Base-by-base conservation (phyloP, 1,140 invertebrate species). In the Apis dorsata region DNA sequence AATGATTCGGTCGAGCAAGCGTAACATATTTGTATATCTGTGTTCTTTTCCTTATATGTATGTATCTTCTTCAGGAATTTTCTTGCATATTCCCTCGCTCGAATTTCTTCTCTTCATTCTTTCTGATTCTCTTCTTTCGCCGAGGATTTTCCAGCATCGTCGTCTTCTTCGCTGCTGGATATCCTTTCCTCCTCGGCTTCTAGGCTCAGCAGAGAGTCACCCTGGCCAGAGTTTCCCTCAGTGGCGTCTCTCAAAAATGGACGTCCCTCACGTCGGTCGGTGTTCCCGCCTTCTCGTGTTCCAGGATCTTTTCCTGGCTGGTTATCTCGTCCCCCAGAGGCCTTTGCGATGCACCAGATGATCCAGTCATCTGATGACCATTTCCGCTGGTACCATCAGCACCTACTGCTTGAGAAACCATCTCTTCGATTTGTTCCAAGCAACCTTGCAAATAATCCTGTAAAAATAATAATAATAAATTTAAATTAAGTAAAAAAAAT, bases 251-350 rank as follows among this genome's bases (percentile, higher is more conserved):
- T 88, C 87, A 96, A 92, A 97, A 96, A 92, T 96, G 96, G 82
- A 97, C 95, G 90, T 97, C 96, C 85, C 96, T 94, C 83, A 98
- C 96, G 92, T 97, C 97, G 81, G 97, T 97, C 66, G 97, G 97
- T 44, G 97, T 98, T 82, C 96, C 95, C 63, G 97, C 96, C 92
- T 97, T 96, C 89, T 95, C 96, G 91, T 96, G 93, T 68, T 95
- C 94, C 77, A 93, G 92, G 65, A 95, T 93, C 91, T 96, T 96
- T 89, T 95, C 95, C 85, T 92, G 90, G 86, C 92, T 93, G 78
- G 92, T 92, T 77, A 88, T 93, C 81, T 94, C 93, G 85, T 93
- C 91, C 90, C 91, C 92, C 91, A 92, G 81, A 75, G 89, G 90
- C 86, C 90, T 91, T 70, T 93, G 91, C 49, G 84, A 86, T 12